Percentiles rank a stretch among this genome's conserved stretches.
phyloP scores from a whole-genome alignment of 2,888 invertebrate genomes.

The Cataglyphis rosenhaueri region DNA sequence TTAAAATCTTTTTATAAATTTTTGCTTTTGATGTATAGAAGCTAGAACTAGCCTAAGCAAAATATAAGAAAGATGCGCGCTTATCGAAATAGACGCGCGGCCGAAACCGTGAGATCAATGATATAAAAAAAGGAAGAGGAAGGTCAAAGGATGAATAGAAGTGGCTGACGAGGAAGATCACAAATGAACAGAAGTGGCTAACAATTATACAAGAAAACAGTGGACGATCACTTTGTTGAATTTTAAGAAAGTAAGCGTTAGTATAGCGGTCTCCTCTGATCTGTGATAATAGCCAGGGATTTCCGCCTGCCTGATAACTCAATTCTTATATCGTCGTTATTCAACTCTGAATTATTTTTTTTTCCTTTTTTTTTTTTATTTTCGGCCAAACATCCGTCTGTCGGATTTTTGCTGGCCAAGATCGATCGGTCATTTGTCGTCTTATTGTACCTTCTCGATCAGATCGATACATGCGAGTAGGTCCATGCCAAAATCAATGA shows the following conservation, averaged over 20 bases:
- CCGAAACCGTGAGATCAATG: slow-evolving; percentile 3
- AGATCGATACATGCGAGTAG: slow-evolving; percentile 98
- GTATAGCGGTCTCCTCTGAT: slow-evolving; percentile 45
- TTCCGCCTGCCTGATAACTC: slow-evolving; percentile 25
- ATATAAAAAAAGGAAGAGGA: neutral
- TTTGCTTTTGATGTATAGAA: neutral
- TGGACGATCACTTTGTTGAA: slow-evolving; percentile 45
- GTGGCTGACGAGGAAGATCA: slow-evolving; percentile 74
- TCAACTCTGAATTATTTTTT: neutral
- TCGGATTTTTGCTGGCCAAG: slow-evolving; percentile 19
- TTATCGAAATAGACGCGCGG: slow-evolving; percentile 1
- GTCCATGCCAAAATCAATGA: slow-evolving; percentile 99
- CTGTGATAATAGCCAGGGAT: slow-evolving; percentile 46
- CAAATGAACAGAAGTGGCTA: slow-evolving; percentile 23
- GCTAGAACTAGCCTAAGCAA: slow-evolving; percentile 20
- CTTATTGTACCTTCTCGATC: slow-evolving; percentile 93
- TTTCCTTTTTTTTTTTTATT: neutral
- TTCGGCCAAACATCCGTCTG: slow-evolving; percentile 33
- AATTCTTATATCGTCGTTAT: slow-evolving; percentile 26
- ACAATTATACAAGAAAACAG: slow-evolving; percentile 37
- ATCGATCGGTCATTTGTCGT: slow-evolving; percentile 34
- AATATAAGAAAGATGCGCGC: slow-evolving; percentile 9
- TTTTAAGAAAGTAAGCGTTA: slow-evolving; percentile 35
- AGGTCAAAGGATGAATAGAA: slow-evolving; percentile 19
- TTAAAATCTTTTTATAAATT: neutral